Base-by-base conservation (phyloP, 1,140 invertebrate species). In the Orussus abietinus region DNA sequence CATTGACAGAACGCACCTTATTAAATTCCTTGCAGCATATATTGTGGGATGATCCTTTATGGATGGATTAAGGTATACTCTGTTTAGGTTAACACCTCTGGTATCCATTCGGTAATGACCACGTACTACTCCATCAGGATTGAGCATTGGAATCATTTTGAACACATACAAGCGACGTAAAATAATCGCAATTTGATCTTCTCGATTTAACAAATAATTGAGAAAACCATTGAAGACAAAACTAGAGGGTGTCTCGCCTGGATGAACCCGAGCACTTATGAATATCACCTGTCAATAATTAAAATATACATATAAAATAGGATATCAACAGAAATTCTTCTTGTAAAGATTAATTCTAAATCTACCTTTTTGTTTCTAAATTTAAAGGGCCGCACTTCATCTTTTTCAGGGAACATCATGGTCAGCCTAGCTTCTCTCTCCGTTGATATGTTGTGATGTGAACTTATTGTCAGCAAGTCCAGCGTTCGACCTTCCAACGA, bases 161-260 rank as follows among this genome's bases (percentile, higher is more conserved):
- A 96, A 95, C 34, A 96, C 88, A 61, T 88, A 90, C 26, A 82
- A 64, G 52, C 85, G 82, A 26, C 92, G 76, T 9, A 95, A 69
- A 51, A 77, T 72, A 38, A 80, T 68, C 9, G 84, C 90, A 18
- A 90, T 82, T 56, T 65, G 78, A 62, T 92, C 88, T 35, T 85
- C 81, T 18, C 81, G 77, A 42, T 80, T 79, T 4, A 96, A 59
- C 34, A 88, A 61, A 25, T 90, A 83, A 60, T 90, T 86, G 7
- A 96, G 74, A 45, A 94, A 84, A 11, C 94, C 93, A 69, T 94
- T 92, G 71, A 96, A 84, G 10, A 96, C 90, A 77, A 94, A 96
- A 65, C 87, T 92, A 4, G 90, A 88, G 38, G 94, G 93, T 12
- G 90, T 93, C 75, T 97, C 93, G 10, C 92, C 93, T 14, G 85